Evolutionary conservation across 2,888 invertebrate genomes (phyloP).

Genomic region (Priocnemis perturbator): DNA sequence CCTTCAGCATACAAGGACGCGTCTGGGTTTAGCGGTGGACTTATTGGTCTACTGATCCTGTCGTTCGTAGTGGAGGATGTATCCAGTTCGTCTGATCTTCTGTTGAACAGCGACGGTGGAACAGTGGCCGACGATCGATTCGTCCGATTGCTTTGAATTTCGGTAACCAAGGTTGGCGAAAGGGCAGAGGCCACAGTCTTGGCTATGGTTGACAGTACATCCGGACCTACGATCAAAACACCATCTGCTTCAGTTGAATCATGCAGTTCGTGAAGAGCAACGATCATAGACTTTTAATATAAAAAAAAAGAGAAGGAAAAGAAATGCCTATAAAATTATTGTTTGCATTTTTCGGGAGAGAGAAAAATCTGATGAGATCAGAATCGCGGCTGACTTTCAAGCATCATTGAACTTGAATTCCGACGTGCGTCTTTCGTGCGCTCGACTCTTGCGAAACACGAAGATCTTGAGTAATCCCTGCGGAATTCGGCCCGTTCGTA

Average conservation of each 20-base stretch:
- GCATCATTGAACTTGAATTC: too few relatives aligned
- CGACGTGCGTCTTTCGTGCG: too few relatives aligned
- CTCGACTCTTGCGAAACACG: too few relatives aligned
- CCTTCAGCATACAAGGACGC: too few relatives aligned
- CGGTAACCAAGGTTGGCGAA: conserved; percentile 50
- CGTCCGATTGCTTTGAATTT: conserved; percentile 22
- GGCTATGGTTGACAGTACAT: conserved; percentile 57
- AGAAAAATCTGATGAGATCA: too few relatives aligned
- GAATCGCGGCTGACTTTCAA: too few relatives aligned
- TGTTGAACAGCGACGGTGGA: background rate
- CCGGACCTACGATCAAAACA: conserved; percentile 47
- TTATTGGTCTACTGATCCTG: conserved; percentile 13
- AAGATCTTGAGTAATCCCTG: too few relatives aligned
- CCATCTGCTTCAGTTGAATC: background rate
- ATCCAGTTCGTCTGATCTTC: background rate
- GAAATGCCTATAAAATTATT: conserved; percentile 5
- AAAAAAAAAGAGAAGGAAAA: background rate
- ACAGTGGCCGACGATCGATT: conserved; percentile 28
- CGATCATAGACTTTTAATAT: too few relatives aligned
- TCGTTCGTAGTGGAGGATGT: background rate
- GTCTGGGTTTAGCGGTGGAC: background rate
- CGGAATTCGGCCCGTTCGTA: too few relatives aligned
- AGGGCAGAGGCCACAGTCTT: conserved; percentile 60
- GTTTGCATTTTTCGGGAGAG: background rate
- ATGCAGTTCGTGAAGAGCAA: background rate